These are phyloP conservation scores for Brachylomia viminalis DNA, from an alignment of 2,888 invertebrate genomes.

Conservation along the genomic window DNA sequence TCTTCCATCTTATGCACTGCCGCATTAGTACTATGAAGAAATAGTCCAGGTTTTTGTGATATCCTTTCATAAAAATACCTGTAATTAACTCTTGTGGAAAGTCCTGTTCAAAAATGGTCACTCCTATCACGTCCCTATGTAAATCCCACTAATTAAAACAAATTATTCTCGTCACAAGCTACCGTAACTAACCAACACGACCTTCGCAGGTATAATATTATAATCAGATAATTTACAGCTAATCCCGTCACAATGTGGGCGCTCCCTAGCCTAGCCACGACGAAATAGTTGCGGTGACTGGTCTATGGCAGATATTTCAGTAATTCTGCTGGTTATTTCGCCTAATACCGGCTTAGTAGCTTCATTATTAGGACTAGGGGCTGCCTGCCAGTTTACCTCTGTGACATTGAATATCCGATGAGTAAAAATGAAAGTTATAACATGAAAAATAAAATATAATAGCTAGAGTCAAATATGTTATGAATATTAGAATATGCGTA, in stretches of 20 bases:
- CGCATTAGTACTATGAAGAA: too few species aligned
- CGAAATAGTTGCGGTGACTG: constrained; percentile 50
- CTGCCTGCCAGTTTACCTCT: not conserved
- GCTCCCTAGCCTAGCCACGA: constrained; percentile 34
- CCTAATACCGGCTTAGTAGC: constrained; percentile 31
- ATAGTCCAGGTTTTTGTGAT: too few species aligned
- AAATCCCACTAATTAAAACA: constrained; percentile 21
- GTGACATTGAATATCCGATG: not conserved
- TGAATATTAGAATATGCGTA: not conserved
- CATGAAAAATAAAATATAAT: not conserved
- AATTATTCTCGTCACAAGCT: constrained; percentile 22
- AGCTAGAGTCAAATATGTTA: not conserved
- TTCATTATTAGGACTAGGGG: constrained; percentile 29
- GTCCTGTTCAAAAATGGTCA: not conserved
- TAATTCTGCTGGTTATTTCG: constrained; percentile 48
- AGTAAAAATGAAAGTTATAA: not conserved
- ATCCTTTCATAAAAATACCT: too few species aligned
- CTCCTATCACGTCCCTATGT: not conserved
- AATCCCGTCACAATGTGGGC: constrained; percentile 22
- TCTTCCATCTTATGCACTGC: too few species aligned
- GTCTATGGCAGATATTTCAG: constrained; percentile 50
- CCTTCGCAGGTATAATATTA: constrained; percentile 42
- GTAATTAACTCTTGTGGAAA: too few species aligned
- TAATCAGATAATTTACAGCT: constrained; percentile 33
- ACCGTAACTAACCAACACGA: not conserved